Conservation (phyloP, 2,888 invertebrate species). For the Melolontha melolontha region DNA sequence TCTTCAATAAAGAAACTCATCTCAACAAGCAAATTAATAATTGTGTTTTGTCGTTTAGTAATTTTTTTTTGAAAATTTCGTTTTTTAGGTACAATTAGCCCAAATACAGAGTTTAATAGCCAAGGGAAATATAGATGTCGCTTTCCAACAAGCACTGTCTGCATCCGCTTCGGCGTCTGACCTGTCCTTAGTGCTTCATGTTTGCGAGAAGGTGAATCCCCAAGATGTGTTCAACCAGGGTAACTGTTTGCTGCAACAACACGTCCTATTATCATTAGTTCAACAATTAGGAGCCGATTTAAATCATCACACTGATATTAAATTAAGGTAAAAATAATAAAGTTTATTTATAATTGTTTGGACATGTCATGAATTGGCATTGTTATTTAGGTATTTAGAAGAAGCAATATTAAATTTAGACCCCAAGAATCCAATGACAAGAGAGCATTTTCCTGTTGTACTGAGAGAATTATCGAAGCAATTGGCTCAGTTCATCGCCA, state of each 20-base stretch:
- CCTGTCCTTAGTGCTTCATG: conserved; percentile 85
- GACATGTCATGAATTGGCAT: not conserved
- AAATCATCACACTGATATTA: conserved; percentile 83
- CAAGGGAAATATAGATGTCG: conserved; percentile 84
- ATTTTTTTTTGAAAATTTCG: too few species aligned
- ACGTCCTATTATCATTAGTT: conserved; percentile 90
- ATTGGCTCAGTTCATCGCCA: conserved; percentile 75
- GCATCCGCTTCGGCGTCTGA: conserved; percentile 77
- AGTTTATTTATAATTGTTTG: not conserved
- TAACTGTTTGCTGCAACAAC: conserved; percentile 84
- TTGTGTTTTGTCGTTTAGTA: too few species aligned
- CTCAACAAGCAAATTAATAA: too few species aligned
- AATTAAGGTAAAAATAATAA: conserved; percentile 75
- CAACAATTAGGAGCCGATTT: conserved; percentile 95
- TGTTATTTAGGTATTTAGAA: conserved; percentile 79
- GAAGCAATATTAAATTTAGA: conserved; percentile 89
- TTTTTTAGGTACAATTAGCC: conserved; percentile 70
- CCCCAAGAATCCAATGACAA: conserved; percentile 79
- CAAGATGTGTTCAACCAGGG: conserved; percentile 78
- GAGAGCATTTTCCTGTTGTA: conserved; percentile 86
- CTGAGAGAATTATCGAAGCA: conserved; percentile 82
- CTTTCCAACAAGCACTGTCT: conserved; percentile 90
- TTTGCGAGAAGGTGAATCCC: conserved; percentile 88
- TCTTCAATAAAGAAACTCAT: too few species aligned
- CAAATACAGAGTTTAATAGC: conserved; percentile 77